A percentile compares a stretch with the other conserved stretches of the same genome.
Evolutionary conservation across 2,888 invertebrate genomes (phyloP).

Genomic region (Gari tellinella): DNA sequence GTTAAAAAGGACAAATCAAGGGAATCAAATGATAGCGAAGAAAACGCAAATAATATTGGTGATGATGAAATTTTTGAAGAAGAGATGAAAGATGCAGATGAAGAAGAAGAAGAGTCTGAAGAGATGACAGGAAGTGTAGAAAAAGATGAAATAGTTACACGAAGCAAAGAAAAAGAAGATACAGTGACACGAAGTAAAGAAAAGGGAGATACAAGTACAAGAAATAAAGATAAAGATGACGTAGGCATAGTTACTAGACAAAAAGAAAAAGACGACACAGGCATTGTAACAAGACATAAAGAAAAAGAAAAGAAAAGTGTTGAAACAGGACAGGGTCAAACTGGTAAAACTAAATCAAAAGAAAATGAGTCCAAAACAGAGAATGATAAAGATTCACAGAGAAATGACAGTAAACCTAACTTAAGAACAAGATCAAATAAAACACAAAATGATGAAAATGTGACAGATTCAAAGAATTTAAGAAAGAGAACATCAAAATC

Average conservation of each 20-base stretch:
- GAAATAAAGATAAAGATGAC: background rate
- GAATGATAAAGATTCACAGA: background rate
- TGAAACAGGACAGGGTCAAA: constrained; percentile 9
- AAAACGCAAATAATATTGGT: constrained; percentile 15
- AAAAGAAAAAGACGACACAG: constrained; percentile 9
- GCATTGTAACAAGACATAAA: constrained; percentile 35
- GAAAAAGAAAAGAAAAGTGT: constrained; percentile 20
- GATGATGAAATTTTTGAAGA: constrained; percentile 16
- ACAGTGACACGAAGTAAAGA: background rate
- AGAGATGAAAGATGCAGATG: constrained; percentile 3
- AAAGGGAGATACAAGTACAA: background rate
- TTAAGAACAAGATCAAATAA: constrained; percentile 42
- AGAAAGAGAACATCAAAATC: constrained; percentile 40
- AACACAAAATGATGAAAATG: constrained; percentile 11
- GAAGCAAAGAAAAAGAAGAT: constrained; percentile 32
- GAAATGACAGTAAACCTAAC: constrained; percentile 1
- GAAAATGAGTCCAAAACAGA: constrained; percentile 8
- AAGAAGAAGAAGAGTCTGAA: constrained; percentile 18
- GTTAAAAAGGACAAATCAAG: constrained; percentile 38
- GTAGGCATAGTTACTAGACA: background rate
- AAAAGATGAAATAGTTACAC: constrained; percentile 26
- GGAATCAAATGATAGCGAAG: constrained; percentile 11
- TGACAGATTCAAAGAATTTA: constrained; percentile 41
- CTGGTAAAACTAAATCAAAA: constrained; percentile 22
- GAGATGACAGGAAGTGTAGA: constrained; percentile 2